phyloP scores from a whole-genome alignment of 2,888 invertebrate genomes.

The Nymphalis polychloros region DNA sequence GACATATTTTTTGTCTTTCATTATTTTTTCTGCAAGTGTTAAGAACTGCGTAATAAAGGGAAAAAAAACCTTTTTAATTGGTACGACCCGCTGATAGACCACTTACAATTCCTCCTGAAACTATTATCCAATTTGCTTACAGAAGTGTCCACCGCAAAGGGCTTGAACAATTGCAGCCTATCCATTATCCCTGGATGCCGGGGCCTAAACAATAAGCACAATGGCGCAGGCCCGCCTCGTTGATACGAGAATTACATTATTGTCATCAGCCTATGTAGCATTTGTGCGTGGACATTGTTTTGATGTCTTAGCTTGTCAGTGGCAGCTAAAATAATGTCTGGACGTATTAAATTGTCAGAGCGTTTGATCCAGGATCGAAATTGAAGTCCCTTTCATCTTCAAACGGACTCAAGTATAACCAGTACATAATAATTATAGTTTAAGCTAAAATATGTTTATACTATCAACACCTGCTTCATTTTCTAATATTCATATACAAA shows the following conservation, averaged over 20 bases:
- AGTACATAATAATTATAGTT: background rate
- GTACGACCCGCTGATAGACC: background rate
- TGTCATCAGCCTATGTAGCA: constrained; percentile 17
- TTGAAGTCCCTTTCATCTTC: background rate
- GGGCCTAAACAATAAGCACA: constrained; percentile 24
- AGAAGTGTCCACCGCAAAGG: constrained; percentile 24
- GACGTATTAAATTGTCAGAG: constrained; percentile 16
- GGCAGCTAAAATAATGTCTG: constrained; percentile 15
- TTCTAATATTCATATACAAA: too few relatives aligned
- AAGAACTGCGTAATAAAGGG: too few relatives aligned
- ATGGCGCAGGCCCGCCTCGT: constrained; percentile 15
- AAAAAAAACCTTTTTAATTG: too few relatives aligned
- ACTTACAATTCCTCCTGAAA: constrained; percentile 13
- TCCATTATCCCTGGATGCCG: constrained; percentile 25
- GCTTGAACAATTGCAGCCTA: constrained; percentile 29
- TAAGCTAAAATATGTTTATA: too few relatives aligned
- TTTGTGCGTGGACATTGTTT: constrained; percentile 14
- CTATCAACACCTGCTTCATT: too few relatives aligned
- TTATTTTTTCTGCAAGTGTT: too few relatives aligned
- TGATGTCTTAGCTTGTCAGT: constrained; percentile 16
- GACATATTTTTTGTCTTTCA: too few relatives aligned
- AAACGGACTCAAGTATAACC: background rate
- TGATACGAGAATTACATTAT: constrained; percentile 17
- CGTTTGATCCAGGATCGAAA: background rate
- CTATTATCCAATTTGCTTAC: constrained; percentile 32